These are phyloP conservation scores for Corythaixoides concolor DNA, from an alignment of 2,113 vertebrate genomes.

Conservation along the genomic window DNA sequence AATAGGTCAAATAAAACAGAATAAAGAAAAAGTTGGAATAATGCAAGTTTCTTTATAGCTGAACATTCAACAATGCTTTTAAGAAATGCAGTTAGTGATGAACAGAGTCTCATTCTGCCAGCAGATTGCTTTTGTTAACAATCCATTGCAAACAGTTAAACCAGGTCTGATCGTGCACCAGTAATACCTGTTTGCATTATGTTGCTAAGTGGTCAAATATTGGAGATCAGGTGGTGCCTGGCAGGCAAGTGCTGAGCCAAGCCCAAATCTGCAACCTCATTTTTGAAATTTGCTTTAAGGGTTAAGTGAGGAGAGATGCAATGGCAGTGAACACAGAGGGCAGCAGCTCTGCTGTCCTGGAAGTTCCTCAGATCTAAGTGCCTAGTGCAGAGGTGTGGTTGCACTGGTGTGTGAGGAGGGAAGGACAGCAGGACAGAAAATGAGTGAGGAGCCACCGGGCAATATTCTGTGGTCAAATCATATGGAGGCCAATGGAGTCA, in stretches of 20 bases:
- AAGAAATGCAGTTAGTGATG: neutral
- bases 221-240: neutral
- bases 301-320: neutral
- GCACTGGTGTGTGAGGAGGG: neutral
- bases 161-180: neutral
- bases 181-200: neutral
- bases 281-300: neutral
- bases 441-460: neutral
- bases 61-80: neutral
- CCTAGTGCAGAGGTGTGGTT: too few species aligned
- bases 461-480: neutral
- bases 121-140: neutral
- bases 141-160: neutral
- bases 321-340: accelerated
- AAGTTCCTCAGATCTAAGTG: neutral
- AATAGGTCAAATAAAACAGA: neutral
- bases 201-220: neutral
- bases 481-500: neutral
- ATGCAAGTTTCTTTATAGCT: neutral
- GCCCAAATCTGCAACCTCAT: neutral
- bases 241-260: neutral
- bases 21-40: neutral
- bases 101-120: neutral
- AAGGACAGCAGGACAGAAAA: neutral
- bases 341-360: neutral